Evolutionary conservation across 2,113 vertebrate species (phyloP).

Genomic region (Nestor notabilis): DNA sequence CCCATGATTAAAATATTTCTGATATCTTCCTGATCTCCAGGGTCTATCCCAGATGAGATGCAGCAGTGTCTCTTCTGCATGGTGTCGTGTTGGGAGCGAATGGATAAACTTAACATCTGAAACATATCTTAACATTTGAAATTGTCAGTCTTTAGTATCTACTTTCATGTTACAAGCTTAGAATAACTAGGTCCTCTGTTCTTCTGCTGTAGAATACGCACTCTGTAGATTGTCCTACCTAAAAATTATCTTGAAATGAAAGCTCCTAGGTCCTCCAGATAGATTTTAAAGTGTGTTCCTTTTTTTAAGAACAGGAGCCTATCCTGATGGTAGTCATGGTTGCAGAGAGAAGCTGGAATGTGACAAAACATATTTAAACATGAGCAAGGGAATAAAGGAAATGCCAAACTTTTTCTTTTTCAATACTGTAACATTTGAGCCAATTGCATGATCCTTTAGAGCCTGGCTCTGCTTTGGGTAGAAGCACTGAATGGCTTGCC

Average conservation of each 20-base stretch:
- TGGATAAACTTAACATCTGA: not conserved
- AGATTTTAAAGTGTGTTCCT: not conserved
- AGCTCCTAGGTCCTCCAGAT: not conserved
- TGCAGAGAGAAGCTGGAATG: not conserved
- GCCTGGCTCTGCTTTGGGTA: not conserved
- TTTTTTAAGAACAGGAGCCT: not conserved
- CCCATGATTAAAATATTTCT: not conserved
- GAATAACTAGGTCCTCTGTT: not conserved
- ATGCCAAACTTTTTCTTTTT: not conserved
- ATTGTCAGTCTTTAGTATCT: not conserved
- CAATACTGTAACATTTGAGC: not conserved
- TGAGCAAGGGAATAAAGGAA: not conserved
- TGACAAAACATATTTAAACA: not conserved
- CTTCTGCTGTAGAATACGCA: not conserved
- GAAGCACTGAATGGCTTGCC: not conserved
- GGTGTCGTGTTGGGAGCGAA: not conserved
- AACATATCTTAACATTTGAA: not conserved
- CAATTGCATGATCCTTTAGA: not conserved
- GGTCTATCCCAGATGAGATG: not conserved
- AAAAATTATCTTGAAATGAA: not conserved
- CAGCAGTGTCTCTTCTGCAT: not conserved
- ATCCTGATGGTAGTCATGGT: not conserved
- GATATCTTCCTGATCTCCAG: not conserved
- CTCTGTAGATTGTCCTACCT: not conserved
- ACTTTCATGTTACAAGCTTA: not conserved